These are phyloP conservation scores for Drosophila kurseongensis DNA, from an alignment of 1,140 invertebrate species.

Conservation along the genomic window DNA sequence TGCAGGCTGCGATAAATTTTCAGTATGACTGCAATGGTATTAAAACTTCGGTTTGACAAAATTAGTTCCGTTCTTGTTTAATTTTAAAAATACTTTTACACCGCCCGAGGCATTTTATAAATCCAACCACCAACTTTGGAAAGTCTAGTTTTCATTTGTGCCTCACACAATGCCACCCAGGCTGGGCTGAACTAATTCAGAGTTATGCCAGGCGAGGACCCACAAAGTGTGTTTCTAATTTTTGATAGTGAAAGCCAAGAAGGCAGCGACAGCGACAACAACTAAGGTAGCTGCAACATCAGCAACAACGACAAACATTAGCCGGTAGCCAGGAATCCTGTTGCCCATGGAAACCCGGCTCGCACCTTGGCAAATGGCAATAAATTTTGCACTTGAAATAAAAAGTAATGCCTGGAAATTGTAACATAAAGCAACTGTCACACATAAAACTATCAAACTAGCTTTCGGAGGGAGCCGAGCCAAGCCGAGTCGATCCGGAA, in stretches of 20 bases:
- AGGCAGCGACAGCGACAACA: slow-evolving; percentile 16
- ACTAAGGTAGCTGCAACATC: slow-evolving; percentile 3
- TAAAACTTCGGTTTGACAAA: too few species aligned
- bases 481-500: neutral
- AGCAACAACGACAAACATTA: slow-evolving; percentile 40
- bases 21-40: too few species aligned
- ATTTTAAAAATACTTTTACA: too few species aligned
- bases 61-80: too few species aligned
- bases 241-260: slow-evolving; percentile 72
- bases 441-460: slow-evolving; percentile 77
- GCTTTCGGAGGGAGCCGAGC: slow-evolving; percentile 15
- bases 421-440: slow-evolving; percentile 82
- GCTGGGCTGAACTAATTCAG: slow-evolving; percentile 51
- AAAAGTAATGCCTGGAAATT: slow-evolving; percentile 78
- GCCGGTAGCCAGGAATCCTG: slow-evolving; percentile 52
- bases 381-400: slow-evolving; percentile 83
- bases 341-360: slow-evolving; percentile 33
- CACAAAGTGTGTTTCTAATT: slow-evolving; percentile 55
- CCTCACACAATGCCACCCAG: slow-evolving; percentile 43
- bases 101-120: neutral
- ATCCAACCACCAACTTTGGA: slow-evolving; percentile 1
- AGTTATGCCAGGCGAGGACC: slow-evolving; percentile 46
- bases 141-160: slow-evolving; percentile 9
- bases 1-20: too few species aligned
- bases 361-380: slow-evolving; percentile 78